Base-by-base conservation (phyloP, 2,888 invertebrate genomes). In the Papilio demoleus region DNA sequence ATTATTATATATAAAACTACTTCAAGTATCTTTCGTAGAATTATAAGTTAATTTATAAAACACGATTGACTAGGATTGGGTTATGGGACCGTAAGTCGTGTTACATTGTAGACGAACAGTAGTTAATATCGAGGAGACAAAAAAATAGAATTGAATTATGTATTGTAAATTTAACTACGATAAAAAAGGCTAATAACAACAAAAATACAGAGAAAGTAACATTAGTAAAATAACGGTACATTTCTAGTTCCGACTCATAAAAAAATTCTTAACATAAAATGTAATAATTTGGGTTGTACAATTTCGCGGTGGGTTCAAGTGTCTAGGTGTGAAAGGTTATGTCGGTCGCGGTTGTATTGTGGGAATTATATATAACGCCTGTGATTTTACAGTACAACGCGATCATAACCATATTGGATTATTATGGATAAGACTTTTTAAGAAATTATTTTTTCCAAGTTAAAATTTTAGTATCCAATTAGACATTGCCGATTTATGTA, bases 241-340 rank as follows among this genome's bases (percentile, higher is more conserved):
- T 27, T n/a, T 53, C 27, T 24, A 50, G 24, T 8, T 24, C 27
- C 14, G n/a, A 27, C 27, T n/a, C 53, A 53, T 53, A 27, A n/a
- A 53, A 50, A 53, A n/a, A 14, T 50, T 53, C 53, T 27, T 17
- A 58, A 53, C 38, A 72, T 75, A 77, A 77, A 76, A 72, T 67
- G 71, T 67, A 27, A 72, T 72, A 71, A 75, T 77, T 34, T 59
- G 34, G 11, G 53, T 80, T 66, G 75, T 75, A 77, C 73, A 73
- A 68, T 74, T 73, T 70, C 67, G 70, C 70, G 45, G 12, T 71
- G 70, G 65, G 59, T 64, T 70, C 58, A 61, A 75, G 75, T 71
- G 74, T 74, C 79, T 77, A 88, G 87, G 91, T 92, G 91, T 88
- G 89, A 92, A 89, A 91, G 91, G 91, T 91, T 89, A 91, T 80